phyloP scores from a whole-genome alignment of 2,797 vertebrate genomes.

The Carcharodon carcharias region DNA sequence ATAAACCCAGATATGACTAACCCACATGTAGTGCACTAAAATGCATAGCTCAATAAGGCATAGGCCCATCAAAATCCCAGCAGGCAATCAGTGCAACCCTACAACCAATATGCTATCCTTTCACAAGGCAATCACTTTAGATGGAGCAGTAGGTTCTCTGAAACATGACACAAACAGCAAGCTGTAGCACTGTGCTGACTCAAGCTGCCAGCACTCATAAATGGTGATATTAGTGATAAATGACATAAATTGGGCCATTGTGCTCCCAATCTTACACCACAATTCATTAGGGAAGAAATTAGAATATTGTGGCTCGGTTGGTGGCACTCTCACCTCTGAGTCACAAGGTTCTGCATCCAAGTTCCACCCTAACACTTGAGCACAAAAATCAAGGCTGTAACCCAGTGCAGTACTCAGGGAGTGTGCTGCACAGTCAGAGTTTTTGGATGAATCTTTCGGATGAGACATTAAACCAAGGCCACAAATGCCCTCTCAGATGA shows the following conservation, averaged over 20 bases:
- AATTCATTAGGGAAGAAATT: neutral
- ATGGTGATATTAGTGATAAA: neutral
- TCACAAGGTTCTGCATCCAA: neutral
- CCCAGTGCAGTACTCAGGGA: neutral
- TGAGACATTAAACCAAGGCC: neutral
- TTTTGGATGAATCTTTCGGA: neutral
- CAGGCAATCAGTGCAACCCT: neutral
- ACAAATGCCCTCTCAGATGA: neutral
- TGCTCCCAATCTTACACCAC: neutral
- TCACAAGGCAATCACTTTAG: neutral
- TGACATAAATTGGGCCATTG: neutral
- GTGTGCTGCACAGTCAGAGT: no score
- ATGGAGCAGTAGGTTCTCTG: neutral
- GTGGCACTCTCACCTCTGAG: neutral
- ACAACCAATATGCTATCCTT: neutral
- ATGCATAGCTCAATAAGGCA: constrained; percentile 37
- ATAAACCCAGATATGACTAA: neutral
- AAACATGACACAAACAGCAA: neutral
- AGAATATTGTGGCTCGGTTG: neutral
- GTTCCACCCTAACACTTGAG: neutral
- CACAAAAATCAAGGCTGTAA: neutral
- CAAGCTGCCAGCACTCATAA: neutral
- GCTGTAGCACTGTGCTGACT: neutral
- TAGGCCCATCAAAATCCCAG: neutral
- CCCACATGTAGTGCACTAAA: constrained; percentile 43